phyloP scores from a whole-genome alignment of 2,888 invertebrate species.

The Athalia rosae region DNA sequence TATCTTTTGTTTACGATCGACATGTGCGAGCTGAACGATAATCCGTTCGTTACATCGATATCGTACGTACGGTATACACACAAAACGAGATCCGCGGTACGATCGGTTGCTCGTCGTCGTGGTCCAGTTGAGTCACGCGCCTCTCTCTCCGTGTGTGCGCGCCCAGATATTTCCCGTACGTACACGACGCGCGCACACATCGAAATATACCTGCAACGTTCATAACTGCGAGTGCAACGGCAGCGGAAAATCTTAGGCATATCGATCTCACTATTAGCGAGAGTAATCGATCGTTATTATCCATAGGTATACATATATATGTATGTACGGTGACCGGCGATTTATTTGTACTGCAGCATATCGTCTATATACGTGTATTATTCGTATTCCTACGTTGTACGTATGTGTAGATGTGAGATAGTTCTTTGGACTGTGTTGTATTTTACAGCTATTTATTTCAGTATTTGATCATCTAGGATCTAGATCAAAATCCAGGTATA shows the following conservation, averaged over 20 bases:
- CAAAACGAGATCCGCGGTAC: slow-evolving; percentile 36
- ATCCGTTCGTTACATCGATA: slow-evolving; percentile 7
- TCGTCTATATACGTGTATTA: slow-evolving; percentile 18
- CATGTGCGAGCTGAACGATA: neutral
- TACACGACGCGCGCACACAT: neutral
- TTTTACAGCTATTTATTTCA: slow-evolving; percentile 13
- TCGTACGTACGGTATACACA: neutral
- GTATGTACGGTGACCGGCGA: neutral
- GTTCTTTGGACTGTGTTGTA: neutral
- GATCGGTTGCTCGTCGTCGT: slow-evolving; percentile 39
- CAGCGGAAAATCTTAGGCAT: neutral
- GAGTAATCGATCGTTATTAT: slow-evolving; percentile 28
- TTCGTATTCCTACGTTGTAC: too few species aligned
- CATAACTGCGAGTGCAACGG: neutral
- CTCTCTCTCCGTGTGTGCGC: neutral
- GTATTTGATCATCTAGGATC: slow-evolving; percentile 50
- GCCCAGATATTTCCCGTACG: neutral
- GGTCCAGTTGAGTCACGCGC: slow-evolving; percentile 54
- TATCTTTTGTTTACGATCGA: slow-evolving; percentile 18
- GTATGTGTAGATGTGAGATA: slow-evolving; percentile 4
- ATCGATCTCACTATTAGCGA: slow-evolving; percentile 41
- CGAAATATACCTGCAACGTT: too few species aligned
- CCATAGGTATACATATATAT: neutral
- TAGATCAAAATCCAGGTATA: slow-evolving; percentile 47
- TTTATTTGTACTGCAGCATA: neutral